These are phyloP conservation scores for Acrocera orbiculus DNA, from an alignment of 2,888 invertebrate genomes.

Conservation along the genomic window DNA sequence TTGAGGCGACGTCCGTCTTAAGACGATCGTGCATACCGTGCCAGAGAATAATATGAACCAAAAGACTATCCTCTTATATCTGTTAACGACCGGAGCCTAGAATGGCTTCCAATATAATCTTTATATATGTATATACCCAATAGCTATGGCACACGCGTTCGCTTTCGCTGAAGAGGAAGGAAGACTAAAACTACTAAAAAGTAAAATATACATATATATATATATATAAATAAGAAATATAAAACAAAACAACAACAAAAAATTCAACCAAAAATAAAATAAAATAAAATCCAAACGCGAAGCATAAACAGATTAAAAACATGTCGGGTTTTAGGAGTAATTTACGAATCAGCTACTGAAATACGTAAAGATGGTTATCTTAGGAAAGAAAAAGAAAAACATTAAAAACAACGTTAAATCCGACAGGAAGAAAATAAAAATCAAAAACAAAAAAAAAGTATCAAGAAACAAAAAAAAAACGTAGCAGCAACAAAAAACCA, in stretches of 20 bases:
- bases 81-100: constrained; percentile 1
- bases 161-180: constrained; percentile 3
- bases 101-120: background rate
- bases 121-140: no score
- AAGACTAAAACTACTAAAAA: constrained; percentile 5
- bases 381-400: no score
- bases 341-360: constrained; percentile 33
- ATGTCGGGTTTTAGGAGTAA: constrained; percentile 23
- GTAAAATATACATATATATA: no score
- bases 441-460: background rate
- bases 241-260: constrained; percentile 4
- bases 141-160: constrained; percentile 1
- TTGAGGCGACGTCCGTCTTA: constrained; percentile 2
- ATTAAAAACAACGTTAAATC: no score
- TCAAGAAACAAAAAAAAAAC: background rate
- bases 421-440: no score
- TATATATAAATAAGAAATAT: constrained; percentile 1
- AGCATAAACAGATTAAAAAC: constrained; percentile 20
- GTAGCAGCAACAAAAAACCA: no score
- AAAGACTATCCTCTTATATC: background rate
- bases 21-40: constrained; percentile 1
- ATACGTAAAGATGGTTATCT: constrained; percentile 30
- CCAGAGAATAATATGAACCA: constrained; percentile 2
- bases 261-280: background rate
- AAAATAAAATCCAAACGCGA: constrained; percentile 12